phyloP scores from a whole-genome alignment of 1,140 invertebrate species.

The Doryteuthis pealeii region DNA sequence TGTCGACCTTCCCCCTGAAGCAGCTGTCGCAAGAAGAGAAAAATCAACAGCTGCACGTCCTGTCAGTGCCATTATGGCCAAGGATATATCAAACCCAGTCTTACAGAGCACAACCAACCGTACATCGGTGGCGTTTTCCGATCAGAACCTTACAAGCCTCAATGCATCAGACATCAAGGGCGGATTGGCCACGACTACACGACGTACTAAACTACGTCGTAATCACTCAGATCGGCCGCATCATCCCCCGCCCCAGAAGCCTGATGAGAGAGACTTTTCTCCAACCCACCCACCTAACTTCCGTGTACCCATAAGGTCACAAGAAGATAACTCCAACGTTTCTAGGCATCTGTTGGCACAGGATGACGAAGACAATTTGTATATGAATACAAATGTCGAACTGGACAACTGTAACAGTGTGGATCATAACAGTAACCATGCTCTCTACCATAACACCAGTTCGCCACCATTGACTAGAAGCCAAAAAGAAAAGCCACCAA shows the following conservation, averaged over 20 bases:
- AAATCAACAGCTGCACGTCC: constrained; percentile 25
- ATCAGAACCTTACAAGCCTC: neutral
- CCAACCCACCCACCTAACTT: neutral
- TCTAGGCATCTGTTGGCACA: neutral
- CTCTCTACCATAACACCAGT: neutral
- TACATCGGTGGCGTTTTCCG: constrained; percentile 28
- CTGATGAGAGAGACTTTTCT: neutral
- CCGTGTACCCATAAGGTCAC: neutral
- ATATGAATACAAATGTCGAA: neutral
- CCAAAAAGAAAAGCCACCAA: neutral
- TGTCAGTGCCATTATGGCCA: neutral
- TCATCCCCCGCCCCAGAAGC: neutral
- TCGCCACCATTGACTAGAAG: neutral
- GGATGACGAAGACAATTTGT: neutral
- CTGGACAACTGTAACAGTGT: neutral
- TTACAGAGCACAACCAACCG: constrained; percentile 36
- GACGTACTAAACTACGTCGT: neutral
- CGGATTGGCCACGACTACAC: neutral
- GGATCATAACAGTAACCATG: neutral
- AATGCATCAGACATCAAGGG: neutral
- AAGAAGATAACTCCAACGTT: neutral
- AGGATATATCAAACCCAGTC: constrained; percentile 33
- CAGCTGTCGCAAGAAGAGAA: constrained; percentile 22
- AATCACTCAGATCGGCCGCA: neutral
- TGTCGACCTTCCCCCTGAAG: constrained; percentile 12